Evolutionary conservation across 2,888 invertebrate species (phyloP).

Genomic region (Trissolcus japonicus): DNA sequence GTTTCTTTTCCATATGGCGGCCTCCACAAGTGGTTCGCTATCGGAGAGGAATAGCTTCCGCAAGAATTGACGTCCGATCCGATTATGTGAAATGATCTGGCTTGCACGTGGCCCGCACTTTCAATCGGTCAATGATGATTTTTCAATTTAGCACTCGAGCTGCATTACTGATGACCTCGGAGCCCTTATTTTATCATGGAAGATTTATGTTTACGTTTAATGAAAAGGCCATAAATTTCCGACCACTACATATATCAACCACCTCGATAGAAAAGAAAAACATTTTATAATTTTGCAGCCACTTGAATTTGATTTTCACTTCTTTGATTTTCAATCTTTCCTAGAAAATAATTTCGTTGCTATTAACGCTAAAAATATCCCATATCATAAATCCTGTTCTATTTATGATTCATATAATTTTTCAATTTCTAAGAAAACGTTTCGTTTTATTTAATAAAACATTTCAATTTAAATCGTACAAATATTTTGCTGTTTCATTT

Average conservation of each 20-base stretch:
- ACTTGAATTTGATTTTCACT: no score
- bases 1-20: slow-evolving; percentile 27
- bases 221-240: background rate
- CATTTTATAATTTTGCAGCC: background rate
- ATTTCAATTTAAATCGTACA: no score
- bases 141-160: slow-evolving; percentile 38
- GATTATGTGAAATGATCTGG: slow-evolving; percentile 49
- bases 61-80: slow-evolving; percentile 47
- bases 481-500: no score
- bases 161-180: slow-evolving; percentile 20
- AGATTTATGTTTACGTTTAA: slow-evolving; percentile 12
- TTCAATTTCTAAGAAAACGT: no score
- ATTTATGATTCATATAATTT: no score
- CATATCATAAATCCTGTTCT: no score
- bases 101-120: slow-evolving; percentile 49
- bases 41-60: slow-evolving; percentile 36
- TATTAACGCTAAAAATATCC: no score
- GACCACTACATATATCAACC: background rate
- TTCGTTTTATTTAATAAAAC: no score
- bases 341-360: no score
- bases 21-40: slow-evolving; percentile 53
- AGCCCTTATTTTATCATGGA: slow-evolving; percentile 8
- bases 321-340: no score
- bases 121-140: slow-evolving; percentile 45
- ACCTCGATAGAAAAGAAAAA: background rate